phyloP scores from a whole-genome alignment of 1,140 invertebrate species.

The Drosophila subobscura region DNA sequence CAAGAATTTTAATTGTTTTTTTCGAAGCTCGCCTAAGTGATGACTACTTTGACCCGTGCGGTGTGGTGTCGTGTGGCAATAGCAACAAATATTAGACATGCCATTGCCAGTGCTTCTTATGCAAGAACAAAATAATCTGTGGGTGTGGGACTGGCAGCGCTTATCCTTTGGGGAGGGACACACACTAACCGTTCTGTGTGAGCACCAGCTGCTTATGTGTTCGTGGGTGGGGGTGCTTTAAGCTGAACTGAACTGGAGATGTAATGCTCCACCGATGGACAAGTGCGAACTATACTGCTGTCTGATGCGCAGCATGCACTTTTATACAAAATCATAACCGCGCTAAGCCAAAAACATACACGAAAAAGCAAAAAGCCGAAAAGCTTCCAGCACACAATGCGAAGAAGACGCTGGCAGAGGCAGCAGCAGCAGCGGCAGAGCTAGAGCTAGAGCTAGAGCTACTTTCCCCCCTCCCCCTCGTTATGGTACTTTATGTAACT shows the following conservation, averaged over 20 bases:
- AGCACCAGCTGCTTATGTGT: constrained; percentile 52
- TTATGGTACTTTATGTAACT: constrained; percentile 75
- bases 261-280: constrained; percentile 70
- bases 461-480: constrained; percentile 44
- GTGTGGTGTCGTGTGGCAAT: constrained; percentile 24
- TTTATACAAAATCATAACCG: constrained; percentile 76
- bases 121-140: constrained; percentile 16
- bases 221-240: constrained; percentile 22
- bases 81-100: constrained; percentile 5
- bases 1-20: constrained; percentile 54
- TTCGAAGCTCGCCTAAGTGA: constrained; percentile 26
- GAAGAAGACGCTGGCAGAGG: constrained; percentile 43
- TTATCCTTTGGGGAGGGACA: constrained; percentile 15
- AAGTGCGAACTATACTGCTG: constrained; percentile 76
- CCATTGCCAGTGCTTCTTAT: constrained; percentile 27
- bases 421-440: not conserved
- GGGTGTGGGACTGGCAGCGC: not conserved
- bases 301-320: constrained; percentile 66
- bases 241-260: constrained; percentile 40
- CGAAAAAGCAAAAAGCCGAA: constrained; percentile 35
- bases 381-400: constrained; percentile 62
- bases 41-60: constrained; percentile 34
- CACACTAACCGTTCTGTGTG: constrained; percentile 68
- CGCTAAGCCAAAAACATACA: constrained; percentile 38
- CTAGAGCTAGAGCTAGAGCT: not conserved